Conservation (phyloP, 2,113 vertebrate species). For the Triplophysa tibetana region DNA sequence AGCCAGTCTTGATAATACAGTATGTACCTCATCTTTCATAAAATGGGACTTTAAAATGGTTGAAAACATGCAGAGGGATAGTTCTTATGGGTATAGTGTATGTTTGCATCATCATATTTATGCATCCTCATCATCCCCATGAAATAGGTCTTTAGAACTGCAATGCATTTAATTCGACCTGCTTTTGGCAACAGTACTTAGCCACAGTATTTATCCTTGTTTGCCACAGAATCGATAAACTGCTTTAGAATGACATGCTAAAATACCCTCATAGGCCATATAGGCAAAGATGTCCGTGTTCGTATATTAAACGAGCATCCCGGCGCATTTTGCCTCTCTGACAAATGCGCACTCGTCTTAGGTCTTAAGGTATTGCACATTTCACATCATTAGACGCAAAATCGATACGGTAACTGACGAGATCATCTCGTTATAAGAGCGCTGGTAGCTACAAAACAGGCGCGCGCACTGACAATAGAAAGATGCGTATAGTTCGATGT, state of each 20-base stretch:
- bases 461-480: constrained; percentile 20
- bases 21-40: neutral
- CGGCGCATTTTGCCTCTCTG: neutral
- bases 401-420: constrained; percentile 34
- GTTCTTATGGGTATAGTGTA: too few species aligned
- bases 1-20: too few species aligned
- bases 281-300: constrained; percentile 20
- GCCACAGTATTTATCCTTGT: constrained; percentile 7
- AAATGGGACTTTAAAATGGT: neutral
- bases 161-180: neutral
- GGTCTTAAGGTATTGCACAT: constrained; percentile 24
- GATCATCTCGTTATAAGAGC: constrained; percentile 24
- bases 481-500: neutral
- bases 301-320: constrained; percentile 1
- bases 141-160: neutral
- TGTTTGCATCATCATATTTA: neutral
- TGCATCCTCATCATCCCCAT: neutral
- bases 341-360: neutral
- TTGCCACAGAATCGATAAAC: constrained; percentile 38
- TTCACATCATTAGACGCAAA: constrained; percentile 38
- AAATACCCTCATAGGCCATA: constrained; percentile 28
- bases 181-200: neutral
- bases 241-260: constrained; percentile 18
- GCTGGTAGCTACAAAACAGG: constrained; percentile 5
- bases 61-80: neutral